Evolutionary conservation across 1,140 invertebrate species (phyloP).

Genomic region (Sitobion miscanthi): DNA sequence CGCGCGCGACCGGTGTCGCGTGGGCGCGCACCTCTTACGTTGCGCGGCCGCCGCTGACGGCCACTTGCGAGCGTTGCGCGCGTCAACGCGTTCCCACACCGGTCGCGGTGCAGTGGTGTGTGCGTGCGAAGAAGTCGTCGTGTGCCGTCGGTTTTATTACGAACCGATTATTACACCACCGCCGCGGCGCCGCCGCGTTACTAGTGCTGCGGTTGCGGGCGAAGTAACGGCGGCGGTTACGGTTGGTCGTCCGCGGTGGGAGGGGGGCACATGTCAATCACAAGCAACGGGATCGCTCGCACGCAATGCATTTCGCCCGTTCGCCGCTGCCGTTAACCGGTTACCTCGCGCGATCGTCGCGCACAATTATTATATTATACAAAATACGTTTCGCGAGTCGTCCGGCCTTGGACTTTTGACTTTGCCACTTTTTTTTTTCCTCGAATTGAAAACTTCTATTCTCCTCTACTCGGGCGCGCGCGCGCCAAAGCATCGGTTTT

Average conservation of each 20-base stretch:
- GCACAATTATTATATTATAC: neutral
- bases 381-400: neutral
- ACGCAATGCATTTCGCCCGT: constrained; percentile 27
- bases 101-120: neutral
- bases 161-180: constrained; percentile 41
- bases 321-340: constrained; percentile 35
- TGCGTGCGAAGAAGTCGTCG: neutral
- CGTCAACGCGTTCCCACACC: neutral
- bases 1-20: neutral
- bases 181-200: neutral
- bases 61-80: constrained; percentile 23
- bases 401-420: constrained; percentile 37
- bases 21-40: neutral
- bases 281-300: constrained; percentile 53
- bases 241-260: neutral
- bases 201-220: neutral
- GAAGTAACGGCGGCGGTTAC: neutral
- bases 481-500: neutral
- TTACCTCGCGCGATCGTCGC: neutral
- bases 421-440: constrained; percentile 10
- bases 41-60: neutral
- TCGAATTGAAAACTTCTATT: neutral
- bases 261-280: constrained; percentile 32
- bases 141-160: constrained; percentile 45
- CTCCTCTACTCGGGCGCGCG: neutral